These are phyloP conservation scores for Ptychobarbus kaznakovi DNA, from an alignment of 2,797 vertebrate genomes.

Conservation along the genomic window DNA sequence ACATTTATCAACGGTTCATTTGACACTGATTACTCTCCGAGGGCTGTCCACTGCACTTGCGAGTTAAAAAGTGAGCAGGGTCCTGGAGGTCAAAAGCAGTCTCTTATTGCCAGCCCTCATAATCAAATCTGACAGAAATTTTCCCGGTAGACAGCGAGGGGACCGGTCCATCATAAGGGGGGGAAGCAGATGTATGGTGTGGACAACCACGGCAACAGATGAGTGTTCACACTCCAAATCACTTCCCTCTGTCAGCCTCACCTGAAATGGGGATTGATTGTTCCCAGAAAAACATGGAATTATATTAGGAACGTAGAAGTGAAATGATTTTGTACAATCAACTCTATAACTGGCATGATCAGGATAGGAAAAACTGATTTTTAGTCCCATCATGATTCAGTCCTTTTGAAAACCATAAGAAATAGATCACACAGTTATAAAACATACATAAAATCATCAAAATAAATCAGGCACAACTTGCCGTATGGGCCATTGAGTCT, in stretches of 20 bases:
- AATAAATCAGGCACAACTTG: slow-evolving; percentile 40
- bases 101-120: slow-evolving; percentile 59
- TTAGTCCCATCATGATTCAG: neutral
- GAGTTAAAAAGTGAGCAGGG: slow-evolving; percentile 58
- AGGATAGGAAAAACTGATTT: slow-evolving; percentile 1
- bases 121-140: slow-evolving; percentile 63
- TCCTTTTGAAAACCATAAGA: slow-evolving; percentile 15
- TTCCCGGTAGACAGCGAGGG: slow-evolving; percentile 46
- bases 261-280: slow-evolving; percentile 55
- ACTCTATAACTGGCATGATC: slow-evolving; percentile 10
- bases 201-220: slow-evolving; percentile 49
- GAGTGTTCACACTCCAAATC: slow-evolving; percentile 58
- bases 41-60: slow-evolving; percentile 58
- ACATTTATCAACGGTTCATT: slow-evolving; percentile 62
- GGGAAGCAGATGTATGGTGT: slow-evolving; percentile 24
- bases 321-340: slow-evolving; percentile 29
- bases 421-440: slow-evolving; percentile 28
- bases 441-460: slow-evolving; percentile 35
- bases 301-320: slow-evolving; percentile 40
- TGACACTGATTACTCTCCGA: slow-evolving; percentile 63
- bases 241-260: slow-evolving; percentile 46
- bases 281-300: slow-evolving; percentile 39
- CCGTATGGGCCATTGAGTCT: slow-evolving; percentile 6
- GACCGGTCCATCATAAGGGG: slow-evolving; percentile 51
- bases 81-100: slow-evolving; percentile 59